Base-by-base conservation (phyloP, 2,113 vertebrate species). In the Cinclus cinclus region DNA sequence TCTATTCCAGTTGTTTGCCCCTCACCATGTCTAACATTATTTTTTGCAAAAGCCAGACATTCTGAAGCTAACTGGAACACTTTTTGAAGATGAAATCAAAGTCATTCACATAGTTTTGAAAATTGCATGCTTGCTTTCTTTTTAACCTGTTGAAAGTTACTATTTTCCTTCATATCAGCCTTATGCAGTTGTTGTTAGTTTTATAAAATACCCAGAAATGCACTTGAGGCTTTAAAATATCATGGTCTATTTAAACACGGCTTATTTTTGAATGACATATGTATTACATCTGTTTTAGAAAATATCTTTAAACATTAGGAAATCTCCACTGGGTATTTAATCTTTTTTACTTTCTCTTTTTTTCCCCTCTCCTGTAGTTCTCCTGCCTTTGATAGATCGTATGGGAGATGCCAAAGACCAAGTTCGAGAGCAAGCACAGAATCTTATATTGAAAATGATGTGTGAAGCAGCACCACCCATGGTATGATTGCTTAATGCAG, bases 361-460 rank as follows among this genome's bases (percentile, higher is more conserved):
- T 39, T 13, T 15, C 1, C 14, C 49, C n/a, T 89, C 9, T 87
- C 7, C 46, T 71, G 15, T 92, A 99, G 99, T 99, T 93, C 91
- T 99, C 62, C 97, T 98, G 92, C 98, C 98, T 86, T 98, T 99
- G 96, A 98, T 99, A 97, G 99, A 99, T 97, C 98, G 99, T 92
- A 98, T 99, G 98, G 99, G 99, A 77, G 99, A 99, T 94, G 97
- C 98, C 71, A 99, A 99, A 98, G 99, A 99, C 97, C 99, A 99
- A 96, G 99, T 99, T 96, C 98, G 99, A 95, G 99, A 99, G 50
- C 99, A 99, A 98, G 98, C 99, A 87, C 99, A 99, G 97, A 98
- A 95, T 53, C 98, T 99, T 65, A 98, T 99, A 89, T 78, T 99
- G 90, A 99, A 98, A 94, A 94, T 99, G 93, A 99, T 99, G 99